Conservation (phyloP, 2,797 vertebrate species). For the Pantherophis alleghaniensis region DNA sequence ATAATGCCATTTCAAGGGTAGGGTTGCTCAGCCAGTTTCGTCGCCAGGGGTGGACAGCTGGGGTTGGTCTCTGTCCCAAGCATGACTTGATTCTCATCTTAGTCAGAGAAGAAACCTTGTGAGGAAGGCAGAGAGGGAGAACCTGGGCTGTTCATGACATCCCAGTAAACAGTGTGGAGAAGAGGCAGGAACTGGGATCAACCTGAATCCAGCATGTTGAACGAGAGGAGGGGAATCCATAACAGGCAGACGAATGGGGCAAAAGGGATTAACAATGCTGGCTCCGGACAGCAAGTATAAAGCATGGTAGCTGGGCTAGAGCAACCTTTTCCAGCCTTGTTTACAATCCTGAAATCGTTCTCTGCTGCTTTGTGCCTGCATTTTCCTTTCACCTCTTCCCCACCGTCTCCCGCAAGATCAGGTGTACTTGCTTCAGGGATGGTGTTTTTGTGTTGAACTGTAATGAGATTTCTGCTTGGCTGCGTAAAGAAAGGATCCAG, state of each 20-base stretch:
- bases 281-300: not conserved
- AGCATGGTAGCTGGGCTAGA: not conserved
- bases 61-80: not conserved
- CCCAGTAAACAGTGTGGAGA: not conserved
- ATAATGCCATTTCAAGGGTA: not conserved
- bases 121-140: not conserved
- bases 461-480: slow-evolving; percentile 72
- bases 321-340: not conserved
- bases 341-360: not conserved
- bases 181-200: not conserved
- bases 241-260: not conserved
- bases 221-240: not conserved
- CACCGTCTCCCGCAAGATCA: not conserved
- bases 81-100: not conserved
- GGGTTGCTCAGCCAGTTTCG: not conserved
- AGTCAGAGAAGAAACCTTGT: not conserved
- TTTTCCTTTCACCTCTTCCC: not conserved
- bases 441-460: slow-evolving; percentile 38
- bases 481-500: slow-evolving; percentile 58
- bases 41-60: not conserved
- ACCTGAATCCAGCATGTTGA: not conserved
- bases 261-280: not conserved
- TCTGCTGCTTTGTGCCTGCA: rapidly evolving
- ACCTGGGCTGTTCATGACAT: not conserved
- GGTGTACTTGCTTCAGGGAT: not conserved